Base-by-base conservation (phyloP, 2,888 invertebrate genomes). In the Scrobipalpa costella region DNA sequence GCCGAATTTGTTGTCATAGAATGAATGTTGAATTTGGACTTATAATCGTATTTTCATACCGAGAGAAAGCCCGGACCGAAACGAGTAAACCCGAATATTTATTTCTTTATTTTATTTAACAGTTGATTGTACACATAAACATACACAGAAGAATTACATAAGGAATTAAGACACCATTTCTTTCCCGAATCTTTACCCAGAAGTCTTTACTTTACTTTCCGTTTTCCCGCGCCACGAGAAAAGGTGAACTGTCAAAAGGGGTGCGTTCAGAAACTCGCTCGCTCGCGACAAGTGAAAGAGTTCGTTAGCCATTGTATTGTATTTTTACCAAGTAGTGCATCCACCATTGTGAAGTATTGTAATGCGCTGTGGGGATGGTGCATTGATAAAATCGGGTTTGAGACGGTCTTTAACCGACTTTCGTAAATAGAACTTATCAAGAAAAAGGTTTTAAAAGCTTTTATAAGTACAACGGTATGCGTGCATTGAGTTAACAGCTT, bases 151-250 rank as follows among this genome's bases (percentile, higher is more conserved):
- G n/a, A n/a, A n/a, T n/a, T n/a, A n/a, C n/a, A n/a, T n/a, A n/a
- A n/a, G n/a, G n/a, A n/a, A n/a, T n/a, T n/a, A n/a, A n/a, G n/a
- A n/a, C n/a, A n/a, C n/a, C n/a, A n/a, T n/a, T n/a, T 3, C 3
- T 40, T 40, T 13, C 40, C 1, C 40, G 40, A 40, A 13, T 40
- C 13, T 11, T 6, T n/a, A n/a, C 44, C 7, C n/a, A n/a, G n/a
- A 44, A 15, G 15, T n/a, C n/a, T n/a, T 13, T 17, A 19, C 38
- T 59, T 59, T n/a, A n/a, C n/a, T 60, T 47, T 27, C 50, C 8
- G n/a, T 64, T 66, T 66, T 66, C 63, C 61, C 58, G 15, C 61
- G 52, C 59, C 7, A 17, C 15, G n/a, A 55, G 34, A 55, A 55
- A 55, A 52, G 8, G 19, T 9, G 17, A 44, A 33, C 60, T 60